Base-by-base conservation (phyloP, 2,797 vertebrate species). In the Malurus leucopterus region DNA sequence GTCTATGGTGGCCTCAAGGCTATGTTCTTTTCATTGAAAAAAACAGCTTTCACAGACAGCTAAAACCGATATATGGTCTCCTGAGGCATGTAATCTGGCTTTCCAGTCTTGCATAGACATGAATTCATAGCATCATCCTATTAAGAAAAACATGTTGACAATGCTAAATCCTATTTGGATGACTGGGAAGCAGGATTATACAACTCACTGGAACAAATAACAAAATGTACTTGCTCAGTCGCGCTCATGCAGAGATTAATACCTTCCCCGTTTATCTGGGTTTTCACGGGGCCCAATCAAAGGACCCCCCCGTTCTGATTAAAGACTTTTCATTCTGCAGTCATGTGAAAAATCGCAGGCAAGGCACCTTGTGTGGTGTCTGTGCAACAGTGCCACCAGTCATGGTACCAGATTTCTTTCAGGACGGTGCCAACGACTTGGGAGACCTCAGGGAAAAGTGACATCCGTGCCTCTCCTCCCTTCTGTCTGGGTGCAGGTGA, bases 101-200 rank as follows among this genome's bases (percentile, higher is more conserved):
- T 95, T 84, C n/a, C 61, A 79, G 77, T 89, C 75, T 80, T 92
- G 70, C 86, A 93, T 43, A 63, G 90, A 76, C 80, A 53, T 62
- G 89, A 84, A 77, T 86, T 92, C 59, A 53, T 85, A 87, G 82
- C 57, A 84, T 92, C 90, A 90, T 92, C 89, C 87, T 93, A 85
- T 94, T 93, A 88, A 89, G 77, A 77, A 83, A 91, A 91, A 84
- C 87, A 91, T 92, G 85, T 92, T 94, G 94, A 93, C 85, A 92
- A 84, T 77, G 74, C 79, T 93, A 95, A 95, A 95, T 95, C 91
- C 90, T 95, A 71, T 94, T 94, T 94, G 90, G 86, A 91, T 79
- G 86, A 75, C 90, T 90, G 84, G 53, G 59, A 95, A 92, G 83
- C 55, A 88, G 91, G 93, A 95, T 96, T 94, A 94, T 89, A 93